phyloP scores from a whole-genome alignment of 2,797 vertebrate species.

The Alcedo quadribrachys region DNA sequence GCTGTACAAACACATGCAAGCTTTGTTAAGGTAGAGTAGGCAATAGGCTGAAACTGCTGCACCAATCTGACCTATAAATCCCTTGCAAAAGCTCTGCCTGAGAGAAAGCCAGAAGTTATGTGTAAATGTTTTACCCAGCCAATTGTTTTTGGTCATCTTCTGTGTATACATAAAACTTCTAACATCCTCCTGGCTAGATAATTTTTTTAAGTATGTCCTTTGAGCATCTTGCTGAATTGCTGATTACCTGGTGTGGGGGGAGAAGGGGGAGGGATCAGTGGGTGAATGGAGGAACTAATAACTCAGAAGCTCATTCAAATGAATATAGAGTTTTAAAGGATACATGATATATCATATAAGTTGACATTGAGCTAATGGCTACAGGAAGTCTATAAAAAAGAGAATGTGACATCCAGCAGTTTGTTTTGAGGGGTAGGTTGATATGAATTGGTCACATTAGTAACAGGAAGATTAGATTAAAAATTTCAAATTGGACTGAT shows the following conservation, averaged over 20 bases:
- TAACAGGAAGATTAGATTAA: slow-evolving; percentile 19
- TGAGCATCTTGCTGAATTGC: slow-evolving; percentile 35
- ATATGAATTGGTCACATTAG: not conserved
- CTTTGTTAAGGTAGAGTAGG: slow-evolving; percentile 91
- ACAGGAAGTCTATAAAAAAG: slow-evolving; percentile 53
- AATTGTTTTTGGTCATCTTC: slow-evolving; percentile 64
- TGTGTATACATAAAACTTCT: not conserved
- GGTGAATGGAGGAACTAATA: slow-evolving; percentile 63
- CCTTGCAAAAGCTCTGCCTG: slow-evolving; percentile 80
- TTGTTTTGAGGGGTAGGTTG: slow-evolving; percentile 19
- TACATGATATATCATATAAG: slow-evolving; percentile 17
- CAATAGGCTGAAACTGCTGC: slow-evolving; percentile 90
- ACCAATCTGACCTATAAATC: slow-evolving; percentile 88
- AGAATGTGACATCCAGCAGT: not conserved
- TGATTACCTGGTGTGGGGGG: slow-evolving; percentile 34
- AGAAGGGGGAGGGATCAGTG: not conserved
- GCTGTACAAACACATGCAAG: slow-evolving; percentile 92
- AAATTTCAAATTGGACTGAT: not conserved
- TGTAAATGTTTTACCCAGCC: slow-evolving; percentile 77
- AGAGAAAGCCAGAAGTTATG: slow-evolving; percentile 79
- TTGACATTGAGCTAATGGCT: slow-evolving; percentile 16
- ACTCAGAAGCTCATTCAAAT: slow-evolving; percentile 56
- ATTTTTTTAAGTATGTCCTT: slow-evolving; percentile 42
- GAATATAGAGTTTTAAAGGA: slow-evolving; percentile 47
- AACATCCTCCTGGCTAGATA: slow-evolving; percentile 43